These are phyloP conservation scores for cattle (Bos taurus) DNA, from an alignment of 2,113 vertebrate species.

Conservation along the genomic window DNA sequence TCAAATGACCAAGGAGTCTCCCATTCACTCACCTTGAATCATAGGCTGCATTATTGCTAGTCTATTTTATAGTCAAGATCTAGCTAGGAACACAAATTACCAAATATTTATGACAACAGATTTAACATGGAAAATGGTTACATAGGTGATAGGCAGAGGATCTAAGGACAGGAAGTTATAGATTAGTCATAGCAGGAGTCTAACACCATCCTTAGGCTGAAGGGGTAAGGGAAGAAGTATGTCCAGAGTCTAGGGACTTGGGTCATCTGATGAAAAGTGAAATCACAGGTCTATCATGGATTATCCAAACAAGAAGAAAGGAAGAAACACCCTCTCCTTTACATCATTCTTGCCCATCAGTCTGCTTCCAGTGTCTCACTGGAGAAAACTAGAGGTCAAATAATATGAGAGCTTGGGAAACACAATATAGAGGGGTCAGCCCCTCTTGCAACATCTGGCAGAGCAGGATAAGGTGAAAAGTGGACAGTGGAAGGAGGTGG, in stretches of 20 bases:
- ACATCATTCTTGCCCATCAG: not conserved
- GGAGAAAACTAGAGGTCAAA: not conserved
- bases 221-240: not conserved
- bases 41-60: not conserved
- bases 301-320: conserved; percentile 6
- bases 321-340: not conserved
- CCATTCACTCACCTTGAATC: conserved; percentile 18
- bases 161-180: not conserved
- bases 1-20: not conserved
- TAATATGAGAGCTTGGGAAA: not conserved
- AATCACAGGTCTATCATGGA: not conserved
- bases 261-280: not conserved
- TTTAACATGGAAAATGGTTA: conserved; percentile 12
- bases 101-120: not conserved
- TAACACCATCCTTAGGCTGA: not conserved
- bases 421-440: not conserved
- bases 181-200: not conserved
- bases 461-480: not conserved
- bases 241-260: not conserved
- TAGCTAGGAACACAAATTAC: not conserved
- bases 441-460: not conserved
- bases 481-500: not conserved
- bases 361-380: not conserved
- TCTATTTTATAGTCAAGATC: conserved; percentile 1
- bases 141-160: not conserved